Base-by-base conservation (phyloP, 2,797 vertebrate genomes). In the Amblyopsis hoosieri region DNA sequence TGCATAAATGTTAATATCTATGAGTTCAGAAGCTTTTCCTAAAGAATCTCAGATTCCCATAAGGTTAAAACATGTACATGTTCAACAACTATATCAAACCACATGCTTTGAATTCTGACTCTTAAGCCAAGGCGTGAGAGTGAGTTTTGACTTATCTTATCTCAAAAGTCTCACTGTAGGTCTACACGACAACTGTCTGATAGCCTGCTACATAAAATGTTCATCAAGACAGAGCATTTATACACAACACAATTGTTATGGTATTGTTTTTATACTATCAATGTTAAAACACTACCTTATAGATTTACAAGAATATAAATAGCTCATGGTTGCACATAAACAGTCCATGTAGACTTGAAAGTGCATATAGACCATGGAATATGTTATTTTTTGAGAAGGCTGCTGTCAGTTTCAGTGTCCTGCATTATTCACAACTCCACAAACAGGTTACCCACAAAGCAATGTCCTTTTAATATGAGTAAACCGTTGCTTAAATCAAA, bases 401-500 rank as follows among this genome's bases (percentile, higher is more conserved):
- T 75, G 56, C 79, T 72, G 79, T 80, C 71, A 58, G 67, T 60
- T 57, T 57, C 23, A 6, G 54, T 56, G 12, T 68, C 69, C 29
- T 68, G 67, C 64, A 75, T 81, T 76, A 80, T 78, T 81, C 67
- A 62, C 37, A 42, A 55, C 46, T 67, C 47, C 45, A 45, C 13
- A 29, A 75, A 71, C 59, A 63, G 63, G 54, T 66, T 50, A 57
- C 57, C 58, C 6, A 49, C 60, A 70, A 23, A 13, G 31, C 31
- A 60, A 62, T 72, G 54, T 64, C 57, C 66, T 83, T 77, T 80
- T 59, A 23, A 82, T 42, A 76, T 67, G 63, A 63, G 54, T 55
- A 63, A 57, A 14, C 46, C 64, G 79, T 75, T 83, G 72, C 75
- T 81, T 75, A 69, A 69, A 78, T 78, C 52, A 62, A 66, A 46